Conservation (phyloP, 2,797 vertebrate species). For the Fistularia commersonii region DNA sequence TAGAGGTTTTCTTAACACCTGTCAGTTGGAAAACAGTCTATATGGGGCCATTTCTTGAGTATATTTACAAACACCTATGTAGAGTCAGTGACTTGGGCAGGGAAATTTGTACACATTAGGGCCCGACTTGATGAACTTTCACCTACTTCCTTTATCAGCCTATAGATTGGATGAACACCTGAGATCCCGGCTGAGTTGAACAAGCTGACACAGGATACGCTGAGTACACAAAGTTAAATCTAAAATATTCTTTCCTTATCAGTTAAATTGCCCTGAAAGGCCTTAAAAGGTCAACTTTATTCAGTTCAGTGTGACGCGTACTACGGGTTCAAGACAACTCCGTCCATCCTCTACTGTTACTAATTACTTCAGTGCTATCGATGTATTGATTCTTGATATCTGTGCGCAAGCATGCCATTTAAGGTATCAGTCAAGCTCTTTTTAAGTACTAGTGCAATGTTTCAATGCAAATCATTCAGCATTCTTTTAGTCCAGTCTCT, state of each 20-base stretch:
- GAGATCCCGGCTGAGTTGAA: conserved; percentile 11
- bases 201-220: conserved; percentile 2
- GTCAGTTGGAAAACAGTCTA: too few species aligned
- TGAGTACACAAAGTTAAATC: conserved; percentile 12
- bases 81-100: background rate
- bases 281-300: conserved; percentile 10
- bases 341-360: conserved; percentile 1
- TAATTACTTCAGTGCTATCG: too few species aligned
- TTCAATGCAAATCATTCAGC: too few species aligned
- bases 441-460: too few species aligned
- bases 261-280: conserved; percentile 5
- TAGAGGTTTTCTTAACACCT: too few species aligned
- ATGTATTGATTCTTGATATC: too few species aligned
- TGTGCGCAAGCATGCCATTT: too few species aligned
- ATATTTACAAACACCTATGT: too few species aligned
- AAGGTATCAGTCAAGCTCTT: too few species aligned
- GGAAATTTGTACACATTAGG: background rate
- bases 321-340: conserved; percentile 23
- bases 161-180: conserved; percentile 13
- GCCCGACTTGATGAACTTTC: conserved; percentile 22
- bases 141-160: conserved; percentile 22
- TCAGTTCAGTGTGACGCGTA: conserved; percentile 24
- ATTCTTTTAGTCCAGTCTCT: too few species aligned
- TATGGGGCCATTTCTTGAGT: too few species aligned
- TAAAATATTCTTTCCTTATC: conserved; percentile 35